These are phyloP conservation scores for Hofmannophila pseudospretella DNA, from an alignment of 2,888 invertebrate species.

Conservation along the genomic window DNA sequence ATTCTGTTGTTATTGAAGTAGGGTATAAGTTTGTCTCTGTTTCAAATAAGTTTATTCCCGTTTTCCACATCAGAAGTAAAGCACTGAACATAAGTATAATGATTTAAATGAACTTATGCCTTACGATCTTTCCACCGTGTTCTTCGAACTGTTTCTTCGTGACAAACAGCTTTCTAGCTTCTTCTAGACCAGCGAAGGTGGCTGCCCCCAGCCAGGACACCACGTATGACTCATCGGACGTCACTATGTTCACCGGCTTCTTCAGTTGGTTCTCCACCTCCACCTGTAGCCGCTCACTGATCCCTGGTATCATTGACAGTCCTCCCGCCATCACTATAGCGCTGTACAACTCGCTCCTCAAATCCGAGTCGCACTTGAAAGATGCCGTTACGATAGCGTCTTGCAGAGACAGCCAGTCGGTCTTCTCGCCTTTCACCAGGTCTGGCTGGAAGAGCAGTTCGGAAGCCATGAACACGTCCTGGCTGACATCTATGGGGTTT, in stretches of 20 bases:
- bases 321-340: conserved; percentile 51
- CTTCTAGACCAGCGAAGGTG: conserved; percentile 47
- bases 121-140: conserved; percentile 47
- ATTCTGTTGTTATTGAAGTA: too few relatives aligned
- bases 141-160: conserved; percentile 53
- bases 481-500: conserved; percentile 35
- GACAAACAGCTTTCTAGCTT: conserved; percentile 42
- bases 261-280: conserved; percentile 33
- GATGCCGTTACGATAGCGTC: conserved; percentile 32
- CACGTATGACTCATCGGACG: conserved; percentile 41
- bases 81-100: background rate
- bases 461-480: conserved; percentile 42
- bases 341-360: conserved; percentile 34
- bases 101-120: conserved; percentile 41
- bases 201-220: conserved; percentile 59
- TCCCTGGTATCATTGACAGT: conserved; percentile 39
- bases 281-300: conserved; percentile 33
- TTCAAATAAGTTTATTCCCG: too few relatives aligned
- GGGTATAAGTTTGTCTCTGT: too few relatives aligned
- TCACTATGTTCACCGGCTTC: conserved; percentile 31
- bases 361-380: conserved; percentile 45
- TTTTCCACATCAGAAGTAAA: background rate
- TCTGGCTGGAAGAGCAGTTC: conserved; percentile 53
- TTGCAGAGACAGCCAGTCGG: conserved; percentile 32
- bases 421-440: conserved; percentile 22